phyloP scores from a whole-genome alignment of 2,797 vertebrate species.

The Oryzias sinensis region DNA sequence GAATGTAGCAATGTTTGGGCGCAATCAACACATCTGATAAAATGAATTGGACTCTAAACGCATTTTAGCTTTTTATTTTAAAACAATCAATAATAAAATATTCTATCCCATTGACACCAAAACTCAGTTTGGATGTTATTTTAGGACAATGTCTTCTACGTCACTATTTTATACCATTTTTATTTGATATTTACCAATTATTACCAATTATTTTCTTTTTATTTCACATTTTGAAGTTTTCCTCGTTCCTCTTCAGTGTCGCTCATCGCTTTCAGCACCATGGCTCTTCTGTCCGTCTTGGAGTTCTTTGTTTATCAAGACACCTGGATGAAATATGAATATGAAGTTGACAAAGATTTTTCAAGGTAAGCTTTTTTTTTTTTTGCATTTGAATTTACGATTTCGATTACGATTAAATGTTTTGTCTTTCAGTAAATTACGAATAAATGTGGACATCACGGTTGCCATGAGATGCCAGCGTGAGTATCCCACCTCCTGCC shows the following conservation, averaged over 20 bases:
- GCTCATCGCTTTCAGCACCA: constrained; percentile 87
- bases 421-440: constrained; percentile 85
- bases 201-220: too few relatives aligned
- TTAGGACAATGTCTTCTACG: too few relatives aligned
- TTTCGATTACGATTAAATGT: background rate
- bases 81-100: too few relatives aligned
- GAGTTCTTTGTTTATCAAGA: constrained; percentile 95
- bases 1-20: too few relatives aligned
- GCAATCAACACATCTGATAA: too few relatives aligned
- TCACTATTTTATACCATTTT: too few relatives aligned
- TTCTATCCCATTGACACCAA: too few relatives aligned
- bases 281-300: constrained; percentile 89
- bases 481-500: constrained; percentile 77
- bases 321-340: constrained; percentile 98
- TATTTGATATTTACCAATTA: too few relatives aligned
- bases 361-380: constrained; percentile 78
- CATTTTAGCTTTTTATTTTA: too few relatives aligned
- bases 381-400: background rate
- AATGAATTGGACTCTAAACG: too few relatives aligned
- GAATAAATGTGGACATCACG: constrained; percentile 95
- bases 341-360: constrained; percentile 96
- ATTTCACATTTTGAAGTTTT: background rate
- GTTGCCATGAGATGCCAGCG: constrained; percentile 98
- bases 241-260: constrained; percentile 80
- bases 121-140: too few relatives aligned